These are phyloP conservation scores for Epirrhoe tristata DNA, from an alignment of 2,888 invertebrate genomes.

Conservation along the genomic window DNA sequence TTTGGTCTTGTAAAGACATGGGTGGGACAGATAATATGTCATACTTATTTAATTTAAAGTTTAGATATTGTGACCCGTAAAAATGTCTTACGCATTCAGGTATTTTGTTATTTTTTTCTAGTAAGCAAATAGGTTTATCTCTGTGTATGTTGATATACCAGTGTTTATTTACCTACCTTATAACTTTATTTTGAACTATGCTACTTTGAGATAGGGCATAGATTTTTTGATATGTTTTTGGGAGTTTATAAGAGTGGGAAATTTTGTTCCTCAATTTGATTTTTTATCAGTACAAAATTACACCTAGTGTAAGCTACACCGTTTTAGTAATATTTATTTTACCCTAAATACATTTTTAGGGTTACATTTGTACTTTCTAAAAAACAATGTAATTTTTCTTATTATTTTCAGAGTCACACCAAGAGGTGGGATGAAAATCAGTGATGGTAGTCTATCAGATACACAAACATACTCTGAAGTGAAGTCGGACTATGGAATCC, in stretches of 20 bases:
- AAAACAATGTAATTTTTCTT: too few relatives aligned
- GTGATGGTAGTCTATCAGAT: constrained; percentile 94
- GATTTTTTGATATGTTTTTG: neutral
- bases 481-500: constrained; percentile 92
- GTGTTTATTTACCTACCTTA: constrained; percentile 28
- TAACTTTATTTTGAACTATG: constrained; percentile 4
- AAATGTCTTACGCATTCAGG: constrained; percentile 40
- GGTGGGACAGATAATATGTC: constrained; percentile 16
- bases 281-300: constrained; percentile 19
- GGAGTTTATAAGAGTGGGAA: constrained; percentile 48
- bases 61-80: constrained; percentile 1
- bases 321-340: neutral
- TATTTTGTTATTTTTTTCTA: constrained; percentile 38
- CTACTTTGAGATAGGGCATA: neutral
- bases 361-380: too few relatives aligned
- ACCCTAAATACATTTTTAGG: too few relatives aligned
- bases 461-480: constrained; percentile 91
- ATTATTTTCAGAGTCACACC: constrained; percentile 71
- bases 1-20: constrained; percentile 42
- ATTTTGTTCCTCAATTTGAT: constrained; percentile 21
- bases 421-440: constrained; percentile 85
- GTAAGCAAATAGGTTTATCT: constrained; percentile 54
- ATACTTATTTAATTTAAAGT: constrained; percentile 2
- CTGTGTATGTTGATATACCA: constrained; percentile 33
- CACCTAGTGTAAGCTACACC: constrained; percentile 10